These are phyloP conservation scores for Podotricha telesiphe DNA, from an alignment of 2,888 invertebrate genomes.

Conservation along the genomic window DNA sequence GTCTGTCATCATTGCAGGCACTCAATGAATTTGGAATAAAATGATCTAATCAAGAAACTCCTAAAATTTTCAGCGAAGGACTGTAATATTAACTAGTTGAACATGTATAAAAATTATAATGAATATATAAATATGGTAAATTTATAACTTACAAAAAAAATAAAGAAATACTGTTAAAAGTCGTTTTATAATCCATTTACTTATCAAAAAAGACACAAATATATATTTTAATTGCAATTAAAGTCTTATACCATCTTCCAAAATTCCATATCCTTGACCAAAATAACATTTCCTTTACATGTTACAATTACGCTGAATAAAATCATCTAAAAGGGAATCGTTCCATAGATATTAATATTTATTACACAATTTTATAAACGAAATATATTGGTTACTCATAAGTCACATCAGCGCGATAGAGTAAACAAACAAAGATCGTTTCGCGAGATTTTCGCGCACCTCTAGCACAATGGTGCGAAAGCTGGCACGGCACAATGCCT, in stretches of 20 bases:
- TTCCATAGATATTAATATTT: not conserved
- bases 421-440: constrained; percentile 80
- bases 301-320: not conserved
- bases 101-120: too few species aligned
- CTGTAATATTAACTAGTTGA: too few species aligned
- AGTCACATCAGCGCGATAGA: constrained; percentile 57
- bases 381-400: constrained; percentile 47
- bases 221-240: too few species aligned
- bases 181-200: too few species aligned
- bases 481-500: constrained; percentile 80
- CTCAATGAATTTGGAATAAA: not conserved
- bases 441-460: constrained; percentile 72
- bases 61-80: not conserved
- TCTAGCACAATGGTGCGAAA: constrained; percentile 81
- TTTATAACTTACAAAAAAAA: too few species aligned
- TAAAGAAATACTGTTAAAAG: too few species aligned
- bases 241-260: too few species aligned
- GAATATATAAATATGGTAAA: too few species aligned
- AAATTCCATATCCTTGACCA: too few species aligned
- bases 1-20: constrained; percentile 9
- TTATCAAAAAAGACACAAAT: too few species aligned
- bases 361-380: not conserved
- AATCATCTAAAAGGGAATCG: not conserved
- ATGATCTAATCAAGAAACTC: not conserved
- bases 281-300: not conserved